phyloP scores from a whole-genome alignment of 2,113 vertebrate genomes.

The Sterna hirundo region DNA sequence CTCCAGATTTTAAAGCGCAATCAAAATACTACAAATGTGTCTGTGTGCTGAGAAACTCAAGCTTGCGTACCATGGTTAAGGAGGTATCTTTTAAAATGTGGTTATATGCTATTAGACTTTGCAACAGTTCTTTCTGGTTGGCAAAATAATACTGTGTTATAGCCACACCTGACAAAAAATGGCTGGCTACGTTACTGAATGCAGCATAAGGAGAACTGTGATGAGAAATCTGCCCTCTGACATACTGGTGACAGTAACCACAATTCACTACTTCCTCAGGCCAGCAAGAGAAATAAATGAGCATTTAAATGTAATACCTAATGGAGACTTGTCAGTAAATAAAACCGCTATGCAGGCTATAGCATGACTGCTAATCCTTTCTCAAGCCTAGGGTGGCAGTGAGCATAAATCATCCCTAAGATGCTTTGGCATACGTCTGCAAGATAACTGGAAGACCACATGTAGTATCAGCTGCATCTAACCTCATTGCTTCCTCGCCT shows the following conservation, averaged over 20 bases:
- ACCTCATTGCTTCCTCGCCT: not conserved
- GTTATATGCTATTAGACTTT: not conserved
- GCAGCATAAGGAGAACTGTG: not conserved
- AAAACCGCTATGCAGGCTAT: not conserved
- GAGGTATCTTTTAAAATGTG: not conserved
- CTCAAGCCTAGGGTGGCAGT: not conserved
- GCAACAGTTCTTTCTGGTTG: not conserved
- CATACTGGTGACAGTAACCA: not conserved
- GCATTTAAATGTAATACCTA: not conserved
- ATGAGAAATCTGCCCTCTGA: not conserved
- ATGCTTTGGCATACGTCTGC: not conserved
- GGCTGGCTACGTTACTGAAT: not conserved
- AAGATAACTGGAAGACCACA: not conserved
- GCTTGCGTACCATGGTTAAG: not conserved
- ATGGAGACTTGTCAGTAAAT: not conserved
- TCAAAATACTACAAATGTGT: not conserved
- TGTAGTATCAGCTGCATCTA: not conserved
- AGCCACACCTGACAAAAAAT: not conserved
- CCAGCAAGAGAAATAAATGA: not conserved
- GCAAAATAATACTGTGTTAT: not conserved
- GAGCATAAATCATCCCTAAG: not conserved
- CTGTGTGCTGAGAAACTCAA: not conserved
- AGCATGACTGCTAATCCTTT: not conserved
- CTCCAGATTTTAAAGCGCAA: not conserved
- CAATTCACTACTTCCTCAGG: not conserved